Evolutionary conservation across 2,888 invertebrate genomes (phyloP), one percentile per base, ranked within the genome.

Genomic region (Oscheius sp.): DNA sequence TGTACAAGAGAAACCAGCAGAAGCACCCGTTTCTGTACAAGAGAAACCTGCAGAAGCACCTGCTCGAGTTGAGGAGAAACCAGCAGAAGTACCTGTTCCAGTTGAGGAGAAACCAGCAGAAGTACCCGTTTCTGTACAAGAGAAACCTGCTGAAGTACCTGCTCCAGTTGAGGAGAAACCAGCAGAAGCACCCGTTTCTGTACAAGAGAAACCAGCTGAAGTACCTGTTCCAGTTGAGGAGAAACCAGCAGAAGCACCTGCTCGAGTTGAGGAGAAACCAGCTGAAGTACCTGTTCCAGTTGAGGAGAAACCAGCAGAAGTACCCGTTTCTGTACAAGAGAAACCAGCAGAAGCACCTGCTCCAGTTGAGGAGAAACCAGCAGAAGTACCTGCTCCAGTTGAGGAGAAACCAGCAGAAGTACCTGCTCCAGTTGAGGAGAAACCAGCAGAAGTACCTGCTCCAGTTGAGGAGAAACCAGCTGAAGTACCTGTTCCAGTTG

Each of bases 211-310:
- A 33, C 12, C 17, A 17, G 56, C 32, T 17, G 56, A 56, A 30
- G 56, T 17, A 9, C 33, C 56, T 8, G 56, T 20, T 56, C 56
- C 56, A 56, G 56, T 24, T 6, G 49, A 49, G 26, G 6, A 49
- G 49, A 20, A 20, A 32, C 51, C 51, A 28, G 56, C 33, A 17
- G 56, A 32, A 30, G 33, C 14, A 5, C 51, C 61, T n/a, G 56
- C 38, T 41, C 56, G 66, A 49, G 69, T 59, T 54, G 54, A 66
- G 20, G 66, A 57, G 22, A 49, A 38, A 49, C 57, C 63, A 57
- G 68, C 32, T 54, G 54, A 54, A n/a, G 54, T 54, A 6, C 54
- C 33, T 9, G 54, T 33, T 54, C 54, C 8, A 54, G 54, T 32
- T n/a, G 30, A 28, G n/a, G 32, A 54, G 54, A 32, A 54, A n/a